phyloP scores from a whole-genome alignment of 2,888 invertebrate genomes.

The Pogonocherus hispidulus region DNA sequence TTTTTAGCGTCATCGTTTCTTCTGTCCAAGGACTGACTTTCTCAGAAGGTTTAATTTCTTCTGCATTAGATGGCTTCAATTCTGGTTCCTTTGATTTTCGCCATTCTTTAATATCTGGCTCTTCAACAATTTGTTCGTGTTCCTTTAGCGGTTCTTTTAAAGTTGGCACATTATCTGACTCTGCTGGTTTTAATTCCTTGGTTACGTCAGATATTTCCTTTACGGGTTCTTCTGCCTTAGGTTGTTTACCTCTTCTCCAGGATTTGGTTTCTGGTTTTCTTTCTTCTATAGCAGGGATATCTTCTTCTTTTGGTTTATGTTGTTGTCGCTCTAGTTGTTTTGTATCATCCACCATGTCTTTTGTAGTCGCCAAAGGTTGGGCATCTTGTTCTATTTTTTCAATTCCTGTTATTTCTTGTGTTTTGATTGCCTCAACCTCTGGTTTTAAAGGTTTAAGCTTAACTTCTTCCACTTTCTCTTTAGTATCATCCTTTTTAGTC shows the following conservation, averaged over 20 bases:
- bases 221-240: conserved; percentile 21
- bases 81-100: conserved; percentile 68
- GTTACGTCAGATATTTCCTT: conserved; percentile 58
- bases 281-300: conserved; percentile 2
- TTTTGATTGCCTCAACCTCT: conserved; percentile 57
- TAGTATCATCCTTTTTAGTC: conserved; percentile 69
- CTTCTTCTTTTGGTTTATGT: conserved; percentile 38
- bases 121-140: conserved; percentile 55
- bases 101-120: conserved; percentile 66
- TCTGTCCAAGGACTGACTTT: conserved; percentile 71
- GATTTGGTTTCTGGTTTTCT: not conserved
- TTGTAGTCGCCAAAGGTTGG: conserved; percentile 46
- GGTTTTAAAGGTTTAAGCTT: conserved; percentile 65
- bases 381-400: conserved; percentile 60
- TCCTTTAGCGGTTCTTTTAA: conserved; percentile 65
- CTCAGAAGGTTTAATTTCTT: conserved; percentile 31
- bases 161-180: conserved; percentile 8
- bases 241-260: conserved; percentile 1
- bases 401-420: conserved; percentile 62
- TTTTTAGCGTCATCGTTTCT: conserved; percentile 71
- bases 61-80: conserved; percentile 8
- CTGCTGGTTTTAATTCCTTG: conserved; percentile 42
- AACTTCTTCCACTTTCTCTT: conserved; percentile 69
- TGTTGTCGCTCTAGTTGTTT: not conserved
- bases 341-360: conserved; percentile 43